A percentile compares a stretch with the other conserved stretches of the same genome.
Evolutionary conservation across 2,113 vertebrate genomes (phyloP).

Genomic region (Channa maculata): DNA sequence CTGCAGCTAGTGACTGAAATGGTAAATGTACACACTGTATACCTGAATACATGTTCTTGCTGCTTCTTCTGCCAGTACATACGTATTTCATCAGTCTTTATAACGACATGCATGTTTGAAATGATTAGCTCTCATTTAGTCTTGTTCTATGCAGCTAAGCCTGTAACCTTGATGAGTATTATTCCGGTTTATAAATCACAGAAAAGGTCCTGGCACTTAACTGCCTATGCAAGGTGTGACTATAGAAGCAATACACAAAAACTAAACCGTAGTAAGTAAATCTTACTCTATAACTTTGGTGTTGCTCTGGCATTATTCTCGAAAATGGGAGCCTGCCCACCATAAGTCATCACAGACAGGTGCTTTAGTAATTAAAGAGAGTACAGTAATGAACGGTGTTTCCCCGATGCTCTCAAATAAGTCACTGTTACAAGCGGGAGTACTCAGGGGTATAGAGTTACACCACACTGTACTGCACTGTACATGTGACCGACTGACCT

Average conservation of each 20-base stretch:
- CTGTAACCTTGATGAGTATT: too few relatives aligned
- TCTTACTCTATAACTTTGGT: neutral
- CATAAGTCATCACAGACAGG: conserved; percentile 40
- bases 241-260: neutral
- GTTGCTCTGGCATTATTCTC: conserved; percentile 7
- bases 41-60: too few relatives aligned
- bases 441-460: conserved; percentile 46
- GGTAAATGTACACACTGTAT: too few relatives aligned
- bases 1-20: too few relatives aligned
- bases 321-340: neutral
- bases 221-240: neutral
- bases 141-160: too few relatives aligned
- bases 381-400: conserved; percentile 62
- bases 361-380: conserved; percentile 64
- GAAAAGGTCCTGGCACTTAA: too few relatives aligned
- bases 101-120: too few relatives aligned
- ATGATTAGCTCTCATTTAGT: too few relatives aligned
- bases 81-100: too few relatives aligned
- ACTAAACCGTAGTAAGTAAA: neutral
- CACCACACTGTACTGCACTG: conserved; percentile 8
- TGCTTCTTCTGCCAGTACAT: too few relatives aligned
- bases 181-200: too few relatives aligned
- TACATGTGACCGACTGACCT: conserved; percentile 61
- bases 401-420: conserved; percentile 67
- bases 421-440: conserved; percentile 59